Conservation (phyloP, 2,797 vertebrate genomes). For the Delichon dasypus region DNA sequence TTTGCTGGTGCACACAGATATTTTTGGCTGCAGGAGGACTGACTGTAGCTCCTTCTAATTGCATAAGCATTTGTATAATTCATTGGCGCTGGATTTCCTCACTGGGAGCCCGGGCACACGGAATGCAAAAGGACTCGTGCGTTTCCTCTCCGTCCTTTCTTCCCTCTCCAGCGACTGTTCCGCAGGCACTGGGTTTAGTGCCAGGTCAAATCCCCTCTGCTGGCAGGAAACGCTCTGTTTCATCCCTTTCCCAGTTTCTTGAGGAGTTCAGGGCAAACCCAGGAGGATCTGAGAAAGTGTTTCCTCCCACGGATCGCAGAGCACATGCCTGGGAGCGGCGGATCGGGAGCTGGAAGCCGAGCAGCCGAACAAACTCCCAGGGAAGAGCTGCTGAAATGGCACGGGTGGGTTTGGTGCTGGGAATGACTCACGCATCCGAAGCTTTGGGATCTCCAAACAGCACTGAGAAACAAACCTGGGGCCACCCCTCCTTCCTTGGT, state of each 20-base stretch:
- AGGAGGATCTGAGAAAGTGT: background rate
- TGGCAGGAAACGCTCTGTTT: background rate
- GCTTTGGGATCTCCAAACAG: background rate
- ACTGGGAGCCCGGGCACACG: background rate
- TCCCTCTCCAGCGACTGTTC: background rate
- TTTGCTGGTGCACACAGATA: conserved; percentile 33
- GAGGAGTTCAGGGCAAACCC: conserved; percentile 1
- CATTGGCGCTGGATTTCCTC: background rate
- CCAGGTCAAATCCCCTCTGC: background rate
- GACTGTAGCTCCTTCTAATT: conserved; percentile 51
- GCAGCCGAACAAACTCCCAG: background rate
- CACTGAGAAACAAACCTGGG: background rate
- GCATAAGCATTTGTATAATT: conserved; percentile 64
- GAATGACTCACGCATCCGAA: background rate
- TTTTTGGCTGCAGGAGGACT: conserved; percentile 35
- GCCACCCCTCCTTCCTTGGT: background rate
- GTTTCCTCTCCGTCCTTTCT: background rate
- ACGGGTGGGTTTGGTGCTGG: background rate
- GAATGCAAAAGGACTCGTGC: background rate
- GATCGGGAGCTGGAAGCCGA: background rate
- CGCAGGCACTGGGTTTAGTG: background rate
- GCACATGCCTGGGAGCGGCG: background rate
- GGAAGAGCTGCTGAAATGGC: background rate
- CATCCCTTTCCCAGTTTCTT: background rate
- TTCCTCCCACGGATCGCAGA: background rate